Base-by-base conservation (phyloP, 2,113 vertebrate genomes). In the Cephalopholis sonnerati region DNA sequence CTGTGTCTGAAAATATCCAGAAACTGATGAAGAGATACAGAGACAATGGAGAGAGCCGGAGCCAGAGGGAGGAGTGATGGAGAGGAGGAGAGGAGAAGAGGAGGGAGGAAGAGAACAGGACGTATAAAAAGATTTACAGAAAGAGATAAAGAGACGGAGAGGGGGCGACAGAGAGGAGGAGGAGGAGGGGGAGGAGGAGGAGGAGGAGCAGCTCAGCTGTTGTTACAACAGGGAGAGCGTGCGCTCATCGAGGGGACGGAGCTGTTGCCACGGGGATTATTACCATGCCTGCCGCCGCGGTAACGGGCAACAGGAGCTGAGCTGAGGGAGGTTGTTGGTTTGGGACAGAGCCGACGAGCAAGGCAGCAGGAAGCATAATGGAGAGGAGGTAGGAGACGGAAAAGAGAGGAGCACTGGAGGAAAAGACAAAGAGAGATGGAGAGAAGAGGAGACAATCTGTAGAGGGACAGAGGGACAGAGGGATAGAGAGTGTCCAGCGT, bases 221-320 rank as follows among this genome's bases (percentile, higher is more conserved):
- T 72, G 69, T 84, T 82, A 18, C 55, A 78, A 46, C 79, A 69
- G 74, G 9, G 25, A 58, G 76, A 59, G 82, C 10, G 76, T 71
- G 59, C 51, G 13, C 79, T 83, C 51, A 81, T 53, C 22, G 51
- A 67, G 70, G 61, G 65, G 58, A 67, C 58, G 48, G 67, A 73
- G 80, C 84, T 15, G 89, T 85, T 89, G 64, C 86, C 83, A 84
- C 81, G 29, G 85, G 88, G 90, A 91, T 88, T 80, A 76, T 76
- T 77, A 65, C 70, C 68, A 77, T 75, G 84, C 82, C 74, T 78
- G 91, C 84, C 15, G 29, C 87, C 63, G 25, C 63, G 22, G 68
- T 67, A 79, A 72, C 85, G 1, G 20, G 72, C 76, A 70, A 39
- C 84, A 15, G 68, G 77, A 87, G 36, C 82, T 90, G 82, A 86